These are phyloP conservation scores for Prionace glauca DNA, from an alignment of 2,797 vertebrate genomes.

Conservation along the genomic window DNA sequence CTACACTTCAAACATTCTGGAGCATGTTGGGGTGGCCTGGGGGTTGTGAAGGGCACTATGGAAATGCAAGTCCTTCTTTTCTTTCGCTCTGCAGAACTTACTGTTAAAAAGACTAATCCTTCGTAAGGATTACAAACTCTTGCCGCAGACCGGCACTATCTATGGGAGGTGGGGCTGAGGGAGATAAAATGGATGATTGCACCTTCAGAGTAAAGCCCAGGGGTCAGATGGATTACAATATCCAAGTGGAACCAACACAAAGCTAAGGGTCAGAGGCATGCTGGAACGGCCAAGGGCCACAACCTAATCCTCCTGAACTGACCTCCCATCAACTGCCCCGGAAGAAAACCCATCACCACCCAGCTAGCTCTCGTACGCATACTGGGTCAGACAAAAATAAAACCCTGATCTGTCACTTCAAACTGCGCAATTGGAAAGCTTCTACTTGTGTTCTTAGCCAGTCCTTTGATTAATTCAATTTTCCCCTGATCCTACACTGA, in stretches of 20 bases:
- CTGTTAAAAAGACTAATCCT: not conserved
- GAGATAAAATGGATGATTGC: not conserved
- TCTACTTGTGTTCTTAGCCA: not conserved
- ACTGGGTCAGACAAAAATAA: not conserved
- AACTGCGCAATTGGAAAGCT: too few species aligned
- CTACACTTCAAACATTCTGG: too few species aligned
- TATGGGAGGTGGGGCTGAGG: not conserved
- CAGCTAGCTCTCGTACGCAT: not conserved
- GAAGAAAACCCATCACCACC: not conserved
- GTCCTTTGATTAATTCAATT: not conserved
- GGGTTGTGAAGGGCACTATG: too few species aligned
- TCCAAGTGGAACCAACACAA: not conserved
- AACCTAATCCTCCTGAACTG: not conserved
- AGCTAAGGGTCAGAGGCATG: not conserved
- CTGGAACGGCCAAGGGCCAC: slow-evolving; percentile 8
- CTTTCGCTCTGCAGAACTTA: not conserved
- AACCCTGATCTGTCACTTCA: not conserved
- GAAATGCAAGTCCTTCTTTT: too few species aligned
- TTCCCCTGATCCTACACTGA: not conserved
- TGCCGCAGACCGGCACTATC: not conserved
- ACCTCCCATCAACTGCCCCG: not conserved
- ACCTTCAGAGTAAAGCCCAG: not conserved
- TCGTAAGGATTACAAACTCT: not conserved
- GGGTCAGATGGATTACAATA: slow-evolving; percentile 4
- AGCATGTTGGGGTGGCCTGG: too few species aligned